Base-by-base conservation (phyloP, 2,113 vertebrate species). In the Marmota flaviventris region DNA sequence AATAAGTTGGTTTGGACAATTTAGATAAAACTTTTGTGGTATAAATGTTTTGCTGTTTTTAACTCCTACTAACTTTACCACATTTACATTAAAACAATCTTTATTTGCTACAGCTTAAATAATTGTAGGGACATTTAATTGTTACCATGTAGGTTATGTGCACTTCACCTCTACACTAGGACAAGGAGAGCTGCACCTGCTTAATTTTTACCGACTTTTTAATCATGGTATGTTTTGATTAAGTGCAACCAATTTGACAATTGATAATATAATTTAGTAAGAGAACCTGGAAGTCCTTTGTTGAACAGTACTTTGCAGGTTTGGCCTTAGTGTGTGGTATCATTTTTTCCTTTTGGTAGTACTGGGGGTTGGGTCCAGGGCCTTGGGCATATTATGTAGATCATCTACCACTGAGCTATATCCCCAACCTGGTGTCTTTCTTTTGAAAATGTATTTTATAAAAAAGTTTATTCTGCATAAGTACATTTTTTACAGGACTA, bases 391-490 rank as follows among this genome's bases (percentile, higher is more conserved):
- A 63, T 25, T 27, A 63, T 63, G 25, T 3, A 63, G 25, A 24
- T 63, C 20, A 9, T 11, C 61, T 63, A 63, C 61, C 61, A 63
- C 61, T 63, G 24, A 63, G 61, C 24, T 63, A 63, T 27, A 27
- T 10, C 61, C 20, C 61, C 20, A 63, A 25, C 61, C 9, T 61
- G 29, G 56, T 78, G 11, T 4, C 42, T 96, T 96, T 77, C 25
- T 90, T 94, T 85, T 91, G 67, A 58, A 82, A 61, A 91, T 83
- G 11, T 79, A 56, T 73, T 95, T 90, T 76, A 69, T 86, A 73
- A 87, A 82, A 78, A 87, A 42, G 65, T 45, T 85, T 70, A 18
- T 69, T 90, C 53, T 79, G 16, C 72, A 77, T 63, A 67, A 72
- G 51, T 48, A 48, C 5, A n/a, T 65, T 96, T 73, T 81, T 82